A percentile compares a stretch with the other conserved stretches of the same genome.
Conservation (phyloP, 2,888 invertebrate species). For the Romanomermis culicivorax region DNA sequence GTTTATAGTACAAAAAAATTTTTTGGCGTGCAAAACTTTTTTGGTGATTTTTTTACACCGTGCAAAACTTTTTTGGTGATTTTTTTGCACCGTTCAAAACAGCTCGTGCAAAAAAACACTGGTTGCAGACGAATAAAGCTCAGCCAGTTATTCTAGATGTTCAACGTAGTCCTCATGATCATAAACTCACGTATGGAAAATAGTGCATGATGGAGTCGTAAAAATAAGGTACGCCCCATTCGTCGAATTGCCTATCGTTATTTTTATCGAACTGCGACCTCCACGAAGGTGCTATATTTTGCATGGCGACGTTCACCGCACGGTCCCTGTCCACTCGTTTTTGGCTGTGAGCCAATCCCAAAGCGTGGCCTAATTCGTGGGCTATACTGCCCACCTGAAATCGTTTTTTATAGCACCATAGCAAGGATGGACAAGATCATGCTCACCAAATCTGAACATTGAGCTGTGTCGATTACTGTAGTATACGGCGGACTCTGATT, state of each 20-base stretch:
- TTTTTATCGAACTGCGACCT: slow-evolving; percentile 9
- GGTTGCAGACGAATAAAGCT: too few relatives aligned
- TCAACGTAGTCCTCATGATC: too few relatives aligned
- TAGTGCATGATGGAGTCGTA: slow-evolving; percentile 11
- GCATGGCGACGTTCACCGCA: not conserved
- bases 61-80: too few relatives aligned
- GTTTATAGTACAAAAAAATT: too few relatives aligned
- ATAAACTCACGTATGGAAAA: slow-evolving; percentile 8
- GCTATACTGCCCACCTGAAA: slow-evolving; percentile 9
- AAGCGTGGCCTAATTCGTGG: slow-evolving; percentile 10
- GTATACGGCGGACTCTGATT: slow-evolving; percentile 6
- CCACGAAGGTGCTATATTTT: slow-evolving; percentile 8
- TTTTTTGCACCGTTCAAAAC: too few relatives aligned
- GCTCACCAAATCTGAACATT: slow-evolving; percentile 4
- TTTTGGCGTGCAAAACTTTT: too few relatives aligned
- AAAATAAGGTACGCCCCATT: slow-evolving; percentile 9
- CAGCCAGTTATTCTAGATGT: too few relatives aligned
- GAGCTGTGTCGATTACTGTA: slow-evolving; percentile 5
- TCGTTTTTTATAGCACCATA: too few relatives aligned
- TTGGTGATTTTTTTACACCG: too few relatives aligned
- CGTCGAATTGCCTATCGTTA: slow-evolving; percentile 5
- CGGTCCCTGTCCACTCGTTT: slow-evolving; percentile 8
- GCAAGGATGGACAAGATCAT: too few relatives aligned
- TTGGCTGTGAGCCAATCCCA: slow-evolving; percentile 8
- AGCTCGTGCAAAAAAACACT: too few relatives aligned